Base-by-base conservation (phyloP, 2,113 vertebrate genomes). In the Myanophis thanlyinensis region DNA sequence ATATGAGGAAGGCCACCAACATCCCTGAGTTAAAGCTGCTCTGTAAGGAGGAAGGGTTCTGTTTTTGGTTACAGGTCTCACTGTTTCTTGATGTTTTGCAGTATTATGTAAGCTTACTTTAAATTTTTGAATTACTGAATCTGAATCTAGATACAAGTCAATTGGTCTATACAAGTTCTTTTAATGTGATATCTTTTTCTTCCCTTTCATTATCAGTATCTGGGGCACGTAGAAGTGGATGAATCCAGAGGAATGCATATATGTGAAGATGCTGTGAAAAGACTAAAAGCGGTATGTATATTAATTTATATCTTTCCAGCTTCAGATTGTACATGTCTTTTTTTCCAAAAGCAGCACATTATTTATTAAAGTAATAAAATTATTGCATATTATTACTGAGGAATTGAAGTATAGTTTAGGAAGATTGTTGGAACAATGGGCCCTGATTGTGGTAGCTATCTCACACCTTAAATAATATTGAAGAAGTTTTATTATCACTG, bases 171-270 rank as follows among this genome's bases (percentile, higher is more conserved):
- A 59, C 15, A 23, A 86, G 1, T 59, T 30, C 13, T 59, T 85
- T 23, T 62, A 85, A 92, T 85, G 22, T 51, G 46, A 85, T 13
- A 11, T 85, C 40, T 89, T 40, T 53, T 49, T 35, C 54, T 85
- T 0, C 40, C 89, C 13, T 94, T 85, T 91, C 94, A 89, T 93
- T 93, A 93, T 4, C 97, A 99, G 99, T 99, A 99, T 97, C 95
- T 99, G 96, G 99, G 99, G 40, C 99, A 99, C 1, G 99, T 99
- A 0, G 99, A 99, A 97, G 99, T 99, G 96, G 99, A 99, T 88
- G 99, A 99, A 95, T 99, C 99, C 94, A 98, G 99, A 96, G 99
- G 99, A 95, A 99, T 99, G 99, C 99, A 99, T 97, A 99, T 99
- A 97, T 99, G 99, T 95, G 99, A 99, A 98, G 99, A 99, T 73